Evolutionary conservation across 2,113 vertebrate species (phyloP).

Genomic region (Nematolebias whitei): DNA sequence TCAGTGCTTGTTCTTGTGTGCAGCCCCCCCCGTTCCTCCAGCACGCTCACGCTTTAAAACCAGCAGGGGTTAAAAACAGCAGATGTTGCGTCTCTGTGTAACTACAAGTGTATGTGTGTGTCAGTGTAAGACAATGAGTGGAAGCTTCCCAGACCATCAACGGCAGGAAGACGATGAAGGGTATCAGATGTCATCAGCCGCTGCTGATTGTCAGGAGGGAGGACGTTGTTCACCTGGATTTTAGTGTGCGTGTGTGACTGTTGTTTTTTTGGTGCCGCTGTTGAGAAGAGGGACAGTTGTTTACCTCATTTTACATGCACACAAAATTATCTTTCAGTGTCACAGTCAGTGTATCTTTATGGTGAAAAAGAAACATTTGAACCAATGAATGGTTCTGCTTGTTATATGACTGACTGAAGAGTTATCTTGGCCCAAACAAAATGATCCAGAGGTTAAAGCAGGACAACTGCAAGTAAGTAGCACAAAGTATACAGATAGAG

Average conservation of each 20-base stretch:
- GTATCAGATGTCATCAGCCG: constrained; percentile 73
- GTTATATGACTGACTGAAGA: not conserved
- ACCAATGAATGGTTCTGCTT: constrained; percentile 3
- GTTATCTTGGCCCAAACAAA: constrained; percentile 22
- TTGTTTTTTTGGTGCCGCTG: not conserved
- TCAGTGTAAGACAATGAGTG: constrained; percentile 74
- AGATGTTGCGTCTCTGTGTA: constrained; percentile 71
- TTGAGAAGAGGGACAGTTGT: not conserved
- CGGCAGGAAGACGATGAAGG: constrained; percentile 76
- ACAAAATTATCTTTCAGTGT: not conserved
- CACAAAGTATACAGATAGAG: not conserved
- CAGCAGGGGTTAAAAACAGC: constrained; percentile 75
- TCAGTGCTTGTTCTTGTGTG: constrained; percentile 32
- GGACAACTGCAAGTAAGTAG: constrained; percentile 9
- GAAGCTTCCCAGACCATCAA: constrained; percentile 73
- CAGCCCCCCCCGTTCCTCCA: constrained; percentile 1
- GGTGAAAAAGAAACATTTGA: not conserved
- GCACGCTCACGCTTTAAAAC: constrained; percentile 22
- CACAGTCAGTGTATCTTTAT: constrained; percentile 1
- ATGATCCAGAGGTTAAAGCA: constrained; percentile 29
- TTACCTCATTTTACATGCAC: constrained; percentile 14
- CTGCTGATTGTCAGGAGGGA: constrained; percentile 51
- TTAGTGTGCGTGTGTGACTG: constrained; percentile 21
- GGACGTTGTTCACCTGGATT: constrained; percentile 50
- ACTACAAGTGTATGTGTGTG: constrained; percentile 41